Base-by-base conservation (phyloP, 2,888 invertebrate species). In the Trachelus stipa region DNA sequence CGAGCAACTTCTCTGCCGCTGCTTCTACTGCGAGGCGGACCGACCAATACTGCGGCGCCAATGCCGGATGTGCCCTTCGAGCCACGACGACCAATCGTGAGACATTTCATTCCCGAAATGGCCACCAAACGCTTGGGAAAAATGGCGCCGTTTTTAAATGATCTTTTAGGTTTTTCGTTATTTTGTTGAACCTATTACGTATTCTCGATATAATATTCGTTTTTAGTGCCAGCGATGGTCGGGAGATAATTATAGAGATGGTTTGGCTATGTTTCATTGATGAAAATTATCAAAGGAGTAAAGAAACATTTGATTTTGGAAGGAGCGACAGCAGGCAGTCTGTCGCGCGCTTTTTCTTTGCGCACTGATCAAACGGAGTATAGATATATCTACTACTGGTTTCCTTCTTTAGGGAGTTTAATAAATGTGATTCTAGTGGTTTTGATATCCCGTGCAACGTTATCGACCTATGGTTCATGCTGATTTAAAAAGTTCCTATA, bases 1-100 rank as follows among this genome's bases (percentile, higher is more conserved):
- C 83, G 84, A 86, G 85, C 85, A 85, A 87, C 87, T 88, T 86
- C 86, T 86, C 84, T 86, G 81, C 83, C 84, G 83, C 85, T 85
- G 84, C 56, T 56, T 56, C 56, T 56, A 56, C 56, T 56, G 23
- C 56, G 85, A 85, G 82, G 85, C 82, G 85, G 85, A 87, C 87
- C 86, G 88, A 87, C 89, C 89, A 89, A 88, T 89, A 86, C 87
- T 84, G 85, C 86, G 82, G 83, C 85, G 83, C 83, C 81, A 82
- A 83, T 83, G 83, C 89, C 89, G 89, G 90, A 89, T 89, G 88
- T 89, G 82, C 86, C 84, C 85, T 85, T 84, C 85, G 85, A 82
- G 73, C 81, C 81, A 71, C 78, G 83, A 80, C 75, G 77, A 69
- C 89, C 88, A 89, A 89, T 88, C 82, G 81, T 79, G 83, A 74